Evolutionary conservation across 2,797 vertebrate genomes (phyloP).

Genomic region (Limnodromus scolopaceus): DNA sequence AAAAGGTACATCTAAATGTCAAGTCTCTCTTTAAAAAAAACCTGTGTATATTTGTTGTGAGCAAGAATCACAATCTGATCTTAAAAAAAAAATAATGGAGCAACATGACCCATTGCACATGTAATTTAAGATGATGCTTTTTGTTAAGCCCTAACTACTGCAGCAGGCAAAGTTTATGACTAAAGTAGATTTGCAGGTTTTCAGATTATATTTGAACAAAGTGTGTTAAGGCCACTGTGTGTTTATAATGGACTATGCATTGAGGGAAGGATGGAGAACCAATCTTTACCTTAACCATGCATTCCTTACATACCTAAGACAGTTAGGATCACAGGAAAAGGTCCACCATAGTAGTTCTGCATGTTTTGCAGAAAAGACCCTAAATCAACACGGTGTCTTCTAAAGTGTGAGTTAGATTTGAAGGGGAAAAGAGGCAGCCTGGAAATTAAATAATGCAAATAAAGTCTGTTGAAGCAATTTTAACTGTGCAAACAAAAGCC

Average conservation of each 20-base stretch:
- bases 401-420: constrained; percentile 11
- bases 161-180: not conserved
- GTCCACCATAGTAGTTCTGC: not conserved
- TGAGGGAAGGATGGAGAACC: not conserved
- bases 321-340: not conserved
- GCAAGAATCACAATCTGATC: constrained; percentile 41
- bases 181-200: constrained; percentile 14
- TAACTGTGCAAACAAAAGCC: constrained; percentile 75
- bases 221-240: not conserved
- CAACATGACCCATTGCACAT: constrained; percentile 71
- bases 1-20: constrained; percentile 80
- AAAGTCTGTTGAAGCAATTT: constrained; percentile 52
- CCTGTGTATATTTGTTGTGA: constrained; percentile 58
- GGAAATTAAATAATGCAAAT: constrained; percentile 73
- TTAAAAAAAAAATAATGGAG: constrained; percentile 4
- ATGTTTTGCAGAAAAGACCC: not conserved
- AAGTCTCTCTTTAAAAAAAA: constrained; percentile 68
- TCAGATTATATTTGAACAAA: constrained; percentile 2
- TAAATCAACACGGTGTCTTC: not conserved
- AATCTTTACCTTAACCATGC: not conserved
- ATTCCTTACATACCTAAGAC: not conserved
- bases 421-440: constrained; percentile 44
- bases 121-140: constrained; percentile 48
- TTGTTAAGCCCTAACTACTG: constrained; percentile 36
- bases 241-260: not conserved